Conservation (phyloP, 2,888 invertebrate genomes). For the Mamestra brassicae region DNA sequence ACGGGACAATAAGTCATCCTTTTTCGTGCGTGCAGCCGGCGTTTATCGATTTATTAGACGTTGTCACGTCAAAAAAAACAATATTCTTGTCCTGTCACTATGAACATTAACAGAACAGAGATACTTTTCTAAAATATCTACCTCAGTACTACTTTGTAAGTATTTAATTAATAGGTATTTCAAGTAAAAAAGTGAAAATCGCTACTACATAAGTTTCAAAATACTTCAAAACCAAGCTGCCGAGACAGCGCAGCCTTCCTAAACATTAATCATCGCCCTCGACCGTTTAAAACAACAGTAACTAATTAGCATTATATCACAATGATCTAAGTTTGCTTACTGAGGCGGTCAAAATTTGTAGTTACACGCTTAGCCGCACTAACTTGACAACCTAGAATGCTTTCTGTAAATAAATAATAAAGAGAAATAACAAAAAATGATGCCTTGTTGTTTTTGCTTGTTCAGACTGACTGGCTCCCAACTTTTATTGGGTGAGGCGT, state of each 20-base stretch:
- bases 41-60: too few species aligned
- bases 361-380: background rate
- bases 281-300: background rate
- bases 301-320: conserved; percentile 22
- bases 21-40: too few species aligned
- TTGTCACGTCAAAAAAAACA: too few species aligned
- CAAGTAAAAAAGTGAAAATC: background rate
- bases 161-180: background rate
- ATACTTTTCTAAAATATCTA: too few species aligned
- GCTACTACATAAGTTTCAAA: background rate
- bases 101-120: too few species aligned
- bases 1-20: too few species aligned
- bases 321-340: conserved; percentile 35
- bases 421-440: background rate
- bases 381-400: background rate
- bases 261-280: background rate
- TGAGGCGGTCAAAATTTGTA: conserved; percentile 29
- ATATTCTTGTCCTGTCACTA: too few species aligned
- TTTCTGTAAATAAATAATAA: background rate
- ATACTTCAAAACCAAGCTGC: background rate
- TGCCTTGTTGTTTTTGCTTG: too few species aligned
- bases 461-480: too few species aligned
- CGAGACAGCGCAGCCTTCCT: background rate
- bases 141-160: too few species aligned
- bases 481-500: too few species aligned